Percentiles rank a stretch among this genome's conserved stretches.
These are phyloP conservation scores for Phyllotis vaccarum DNA, from an alignment of 2,797 vertebrate genomes.

Conservation along the genomic window DNA sequence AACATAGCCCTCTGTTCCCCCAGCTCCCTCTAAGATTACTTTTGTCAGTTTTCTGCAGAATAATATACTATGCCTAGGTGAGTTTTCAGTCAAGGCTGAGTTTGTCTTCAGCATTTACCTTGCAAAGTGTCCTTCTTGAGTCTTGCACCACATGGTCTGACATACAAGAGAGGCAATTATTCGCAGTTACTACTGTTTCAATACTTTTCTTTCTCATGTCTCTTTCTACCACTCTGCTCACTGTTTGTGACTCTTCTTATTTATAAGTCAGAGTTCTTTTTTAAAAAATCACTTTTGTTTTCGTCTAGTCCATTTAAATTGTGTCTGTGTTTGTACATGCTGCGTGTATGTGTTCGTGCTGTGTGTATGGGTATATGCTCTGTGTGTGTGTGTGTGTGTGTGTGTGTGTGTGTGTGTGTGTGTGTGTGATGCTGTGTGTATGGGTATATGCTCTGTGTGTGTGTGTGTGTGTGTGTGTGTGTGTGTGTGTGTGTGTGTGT, in stretches of 20 bases:
- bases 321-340: neutral
- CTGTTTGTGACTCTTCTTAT: neutral
- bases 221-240: neutral
- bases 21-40: neutral
- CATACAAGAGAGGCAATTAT: neutral
- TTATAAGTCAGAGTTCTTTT: neutral
- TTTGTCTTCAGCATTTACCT: neutral
- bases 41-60: neutral
- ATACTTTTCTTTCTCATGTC: neutral
- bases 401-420: neutral
- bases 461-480: neutral
- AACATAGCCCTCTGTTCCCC: neutral
- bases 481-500: rapidly evolving
- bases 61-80: neutral
- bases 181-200: neutral
- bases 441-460: too few species aligned
- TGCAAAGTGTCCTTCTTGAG: neutral
- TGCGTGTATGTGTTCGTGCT: neutral
- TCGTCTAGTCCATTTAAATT: neutral
- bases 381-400: neutral
- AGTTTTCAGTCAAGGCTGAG: neutral
- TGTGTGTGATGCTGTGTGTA: too few species aligned
- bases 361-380: too few species aligned
- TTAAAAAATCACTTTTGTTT: neutral
- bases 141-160: neutral